Evolutionary conservation across 53 echinoderm and acorn worm species (phyloP).

Genomic region (Stichopus horrens): DNA sequence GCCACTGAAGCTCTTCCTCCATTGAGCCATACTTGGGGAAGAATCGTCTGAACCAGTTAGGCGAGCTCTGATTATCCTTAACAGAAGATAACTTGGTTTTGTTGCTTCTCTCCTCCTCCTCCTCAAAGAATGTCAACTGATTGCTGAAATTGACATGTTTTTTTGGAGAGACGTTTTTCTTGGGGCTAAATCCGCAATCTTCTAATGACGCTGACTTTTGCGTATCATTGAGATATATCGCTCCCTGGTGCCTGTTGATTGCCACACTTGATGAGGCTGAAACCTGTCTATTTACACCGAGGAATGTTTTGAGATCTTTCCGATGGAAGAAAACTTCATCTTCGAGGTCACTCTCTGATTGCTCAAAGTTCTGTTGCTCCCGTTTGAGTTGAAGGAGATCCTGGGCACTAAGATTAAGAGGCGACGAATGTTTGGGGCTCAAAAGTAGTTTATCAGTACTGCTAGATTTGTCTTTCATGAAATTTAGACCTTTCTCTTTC

Average conservation of each 20-base stretch:
- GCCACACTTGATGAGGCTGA: constrained; percentile 24
- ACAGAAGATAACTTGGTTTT: constrained; percentile 14
- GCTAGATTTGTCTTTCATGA: neutral
- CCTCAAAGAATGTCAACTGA: constrained; percentile 33
- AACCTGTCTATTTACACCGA: constrained; percentile 3
- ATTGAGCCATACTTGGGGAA: constrained; percentile 8
- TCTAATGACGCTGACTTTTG: constrained; percentile 37
- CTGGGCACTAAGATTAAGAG: constrained; percentile 28
- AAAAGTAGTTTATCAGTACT: constrained; percentile 24
- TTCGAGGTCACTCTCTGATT: neutral
- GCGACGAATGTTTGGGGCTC: neutral
- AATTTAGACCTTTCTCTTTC: neutral
- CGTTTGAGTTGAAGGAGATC: constrained; percentile 24
- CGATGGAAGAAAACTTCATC: constrained; percentile 23
- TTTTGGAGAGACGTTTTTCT: constrained; percentile 21
- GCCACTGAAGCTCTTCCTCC: neutral
- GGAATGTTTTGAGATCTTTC: constrained; percentile 35
- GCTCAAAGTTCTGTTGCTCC: constrained; percentile 29
- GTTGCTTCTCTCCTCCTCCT: neutral
- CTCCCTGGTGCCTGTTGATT: neutral
- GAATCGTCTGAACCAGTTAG: constrained; percentile 46
- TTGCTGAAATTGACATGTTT: constrained; percentile 49
- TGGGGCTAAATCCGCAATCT: constrained; percentile 28
- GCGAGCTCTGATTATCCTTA: constrained; percentile 41
- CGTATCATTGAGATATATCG: neutral